Evolutionary conservation across 92 coral and sea anemone species (phyloP), one percentile per base, ranked within the genome.

Genomic region (Metridium senile): DNA sequence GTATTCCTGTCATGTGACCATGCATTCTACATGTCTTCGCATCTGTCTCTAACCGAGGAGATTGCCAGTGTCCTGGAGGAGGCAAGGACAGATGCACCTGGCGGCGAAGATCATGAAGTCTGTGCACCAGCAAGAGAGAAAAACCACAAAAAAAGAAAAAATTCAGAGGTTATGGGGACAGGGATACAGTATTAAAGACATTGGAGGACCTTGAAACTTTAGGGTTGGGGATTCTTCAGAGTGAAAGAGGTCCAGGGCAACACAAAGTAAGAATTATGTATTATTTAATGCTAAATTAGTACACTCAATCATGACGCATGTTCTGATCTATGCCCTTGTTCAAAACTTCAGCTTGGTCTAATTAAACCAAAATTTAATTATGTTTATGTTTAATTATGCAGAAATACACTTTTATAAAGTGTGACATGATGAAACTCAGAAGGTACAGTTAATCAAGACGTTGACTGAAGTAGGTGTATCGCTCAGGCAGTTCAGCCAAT

Each of bases 1-100:
- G 73, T 68, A 3, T 20, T 9, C 3, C 8, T 68, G 28, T 68
- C 6, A 26, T 68, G 73, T 26, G 73, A 68, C 39, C 73, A 68
- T 46, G 73, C 54, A 11, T 68, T 68, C 20, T 68, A 16, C 30
- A 28, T 68, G 20, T 52, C 73, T 0, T 68, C 73, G 9, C 0
- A 29, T 9, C 2, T 22, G 26, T 68, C 73, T 17, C 16, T 68
- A 25, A 19, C 33, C 1, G 73, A 68, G 10, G 73, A 68, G 30
- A 68, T 68, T 17, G 32, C 33, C 9, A 68, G 73, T 20, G 30
- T 68, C 26, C 9, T 68, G 30, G 28, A 17, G 30, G 58, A 68
- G 39, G 73, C 27, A 6, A 33, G 53, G n/a, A 16, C 27, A 29
- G 25, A 21, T 62, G 30, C n/a, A n/a, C n/a, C n/a, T n/a, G n/a